phyloP scores from a whole-genome alignment of 2,888 invertebrate species.

The Eupithecia abbreviata region DNA sequence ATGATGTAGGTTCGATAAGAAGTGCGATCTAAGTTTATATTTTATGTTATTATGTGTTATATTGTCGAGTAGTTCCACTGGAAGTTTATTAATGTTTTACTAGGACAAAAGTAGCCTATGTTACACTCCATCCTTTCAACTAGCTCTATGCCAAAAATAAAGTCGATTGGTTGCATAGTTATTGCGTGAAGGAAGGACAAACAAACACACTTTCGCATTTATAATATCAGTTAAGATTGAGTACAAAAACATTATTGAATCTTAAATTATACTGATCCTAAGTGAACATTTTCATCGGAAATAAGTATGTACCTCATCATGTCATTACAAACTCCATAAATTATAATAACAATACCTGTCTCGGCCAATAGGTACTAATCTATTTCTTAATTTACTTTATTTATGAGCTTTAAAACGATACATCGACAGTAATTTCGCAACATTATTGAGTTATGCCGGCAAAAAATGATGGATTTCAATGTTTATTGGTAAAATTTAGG shows the following conservation, averaged over 20 bases:
- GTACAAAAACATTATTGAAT: conserved; percentile 26
- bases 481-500: neutral
- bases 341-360: conserved; percentile 53
- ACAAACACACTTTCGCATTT: too few relatives aligned
- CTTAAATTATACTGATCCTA: conserved; percentile 44
- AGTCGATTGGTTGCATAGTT: too few relatives aligned
- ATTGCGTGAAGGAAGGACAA: too few relatives aligned
- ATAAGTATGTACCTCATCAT: conserved; percentile 37
- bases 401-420: conserved; percentile 49
- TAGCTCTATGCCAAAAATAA: too few relatives aligned
- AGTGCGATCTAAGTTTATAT: too few relatives aligned
- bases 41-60: too few relatives aligned
- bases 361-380: conserved; percentile 42
- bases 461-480: conserved; percentile 50
- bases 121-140: too few relatives aligned
- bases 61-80: too few relatives aligned
- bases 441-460: conserved; percentile 53
- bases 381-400: conserved; percentile 57
- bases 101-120: too few relatives aligned
- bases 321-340: conserved; percentile 56
- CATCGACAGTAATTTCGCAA: conserved; percentile 51
- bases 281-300: conserved; percentile 46
- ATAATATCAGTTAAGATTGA: neutral
- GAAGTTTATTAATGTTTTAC: too few relatives aligned
- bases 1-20: too few relatives aligned